These are phyloP conservation scores for Drosophila elegans DNA, from an alignment of 1,140 invertebrate genomes.

Conservation along the genomic window DNA sequence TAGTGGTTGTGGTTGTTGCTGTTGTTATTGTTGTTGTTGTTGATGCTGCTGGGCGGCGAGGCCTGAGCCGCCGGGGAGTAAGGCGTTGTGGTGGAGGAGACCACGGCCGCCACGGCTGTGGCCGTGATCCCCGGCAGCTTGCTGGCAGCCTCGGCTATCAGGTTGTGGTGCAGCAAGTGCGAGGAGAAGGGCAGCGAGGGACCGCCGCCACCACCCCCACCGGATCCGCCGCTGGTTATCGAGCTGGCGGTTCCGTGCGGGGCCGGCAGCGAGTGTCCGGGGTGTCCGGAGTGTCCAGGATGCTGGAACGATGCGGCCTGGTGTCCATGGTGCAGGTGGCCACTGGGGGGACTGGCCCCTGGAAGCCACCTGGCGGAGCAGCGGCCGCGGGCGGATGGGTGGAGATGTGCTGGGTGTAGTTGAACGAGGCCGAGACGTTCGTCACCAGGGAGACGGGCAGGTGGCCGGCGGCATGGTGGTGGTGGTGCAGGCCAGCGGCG, in stretches of 20 bases:
- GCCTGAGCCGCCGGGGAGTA: slow-evolving; percentile 34
- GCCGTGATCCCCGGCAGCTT: slow-evolving; percentile 75
- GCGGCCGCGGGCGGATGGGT: slow-evolving; percentile 62
- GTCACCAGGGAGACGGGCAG: slow-evolving; percentile 80
- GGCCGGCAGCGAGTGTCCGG: slow-evolving; percentile 44
- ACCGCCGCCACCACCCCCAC: neutral
- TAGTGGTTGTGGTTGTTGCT: slow-evolving; percentile 60
- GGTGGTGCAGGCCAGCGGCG: slow-evolving; percentile 67
- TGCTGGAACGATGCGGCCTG: slow-evolving; percentile 64
- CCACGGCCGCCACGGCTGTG: slow-evolving; percentile 67
- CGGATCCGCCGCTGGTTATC: slow-evolving; percentile 26
- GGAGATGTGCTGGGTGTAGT: slow-evolving; percentile 84
- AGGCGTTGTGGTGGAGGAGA: slow-evolving; percentile 54
- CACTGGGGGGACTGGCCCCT: slow-evolving; percentile 12
- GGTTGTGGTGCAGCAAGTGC: slow-evolving; percentile 86
- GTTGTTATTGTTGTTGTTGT: slow-evolving; percentile 67
- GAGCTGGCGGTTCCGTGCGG: slow-evolving; percentile 36
- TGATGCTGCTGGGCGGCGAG: slow-evolving; percentile 17
- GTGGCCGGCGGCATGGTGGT: slow-evolving; percentile 65
- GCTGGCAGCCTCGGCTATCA: slow-evolving; percentile 79
- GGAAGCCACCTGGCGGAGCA: slow-evolving; percentile 54
- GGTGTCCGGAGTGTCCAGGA: slow-evolving; percentile 28
- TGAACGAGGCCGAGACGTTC: slow-evolving; percentile 82
- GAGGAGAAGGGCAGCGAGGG: slow-evolving; percentile 87
- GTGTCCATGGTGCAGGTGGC: slow-evolving; percentile 23